These are phyloP conservation scores for Echeneis naucrates DNA, from an alignment of 2,797 vertebrate genomes.

Conservation along the genomic window DNA sequence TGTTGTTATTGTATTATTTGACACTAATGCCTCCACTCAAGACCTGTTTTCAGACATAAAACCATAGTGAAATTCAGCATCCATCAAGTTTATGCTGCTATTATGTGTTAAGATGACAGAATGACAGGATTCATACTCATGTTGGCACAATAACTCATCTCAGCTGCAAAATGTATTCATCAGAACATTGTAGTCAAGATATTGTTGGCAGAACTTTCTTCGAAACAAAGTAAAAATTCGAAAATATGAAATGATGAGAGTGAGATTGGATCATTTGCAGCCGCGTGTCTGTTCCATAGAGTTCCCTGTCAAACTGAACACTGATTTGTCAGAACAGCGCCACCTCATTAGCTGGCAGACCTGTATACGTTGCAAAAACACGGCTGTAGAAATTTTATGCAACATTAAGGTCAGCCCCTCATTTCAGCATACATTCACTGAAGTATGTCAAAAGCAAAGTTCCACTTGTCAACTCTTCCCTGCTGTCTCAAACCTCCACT, in stretches of 20 bases:
- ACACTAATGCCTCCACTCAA: neutral
- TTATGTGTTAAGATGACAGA: no score
- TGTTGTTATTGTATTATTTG: neutral
- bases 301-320: neutral
- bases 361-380: conserved; percentile 6
- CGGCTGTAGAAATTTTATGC: conserved; percentile 22
- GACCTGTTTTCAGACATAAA: no score
- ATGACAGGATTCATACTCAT: no score
- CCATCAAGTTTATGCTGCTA: no score
- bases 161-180: neutral
- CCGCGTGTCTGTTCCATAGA: neutral
- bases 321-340: conserved; percentile 14
- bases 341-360: conserved; percentile 33
- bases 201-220: neutral
- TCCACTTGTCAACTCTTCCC: conserved; percentile 21
- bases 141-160: neutral
- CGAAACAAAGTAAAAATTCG: neutral
- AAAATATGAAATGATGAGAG: neutral
- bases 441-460: conserved; percentile 21
- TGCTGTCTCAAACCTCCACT: neutral
- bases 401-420: conserved; percentile 30
- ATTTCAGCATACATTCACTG: neutral
- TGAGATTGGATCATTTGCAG: no score
- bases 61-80: no score
- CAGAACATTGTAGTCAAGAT: neutral